A percentile compares a stretch with the other conserved stretches of the same genome.
Conservation (phyloP, 2,113 vertebrate species). For the Rallus limicola region DNA sequence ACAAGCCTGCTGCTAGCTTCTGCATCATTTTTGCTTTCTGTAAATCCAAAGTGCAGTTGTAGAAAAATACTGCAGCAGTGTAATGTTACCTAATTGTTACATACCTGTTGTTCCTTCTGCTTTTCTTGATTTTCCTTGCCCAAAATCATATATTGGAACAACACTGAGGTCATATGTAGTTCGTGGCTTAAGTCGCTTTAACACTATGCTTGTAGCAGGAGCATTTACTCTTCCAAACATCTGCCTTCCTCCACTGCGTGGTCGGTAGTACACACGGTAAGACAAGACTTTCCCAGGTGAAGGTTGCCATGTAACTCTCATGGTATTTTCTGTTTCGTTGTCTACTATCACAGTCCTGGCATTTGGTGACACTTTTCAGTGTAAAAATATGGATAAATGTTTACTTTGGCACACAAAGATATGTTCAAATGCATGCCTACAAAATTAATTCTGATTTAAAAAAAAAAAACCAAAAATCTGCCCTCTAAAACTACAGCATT, state of each 20-base stretch:
- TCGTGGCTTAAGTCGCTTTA: slow-evolving; percentile 84
- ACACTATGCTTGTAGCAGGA: slow-evolving; percentile 75
- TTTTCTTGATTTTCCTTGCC: slow-evolving; percentile 93
- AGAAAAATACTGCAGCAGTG: neutral
- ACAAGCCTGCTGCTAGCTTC: neutral
- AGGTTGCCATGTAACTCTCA: slow-evolving; percentile 87
- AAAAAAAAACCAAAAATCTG: neutral
- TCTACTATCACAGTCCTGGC: slow-evolving; percentile 81
- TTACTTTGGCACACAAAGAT: slow-evolving; percentile 7
- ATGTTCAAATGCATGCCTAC: neutral
- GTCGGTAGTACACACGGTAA: slow-evolving; percentile 88
- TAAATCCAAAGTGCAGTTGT: neutral
- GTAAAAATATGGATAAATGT: slow-evolving; percentile 39
- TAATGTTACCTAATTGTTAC: too few relatives aligned
- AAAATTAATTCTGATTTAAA: neutral
- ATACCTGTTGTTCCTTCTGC: slow-evolving; percentile 96
- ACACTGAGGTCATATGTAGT: slow-evolving; percentile 89
- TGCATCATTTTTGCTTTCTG: neutral
- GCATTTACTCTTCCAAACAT: slow-evolving; percentile 80
- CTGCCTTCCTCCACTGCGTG: slow-evolving; percentile 79
- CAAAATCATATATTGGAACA: slow-evolving; percentile 87
- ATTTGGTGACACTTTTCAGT: slow-evolving; percentile 79
- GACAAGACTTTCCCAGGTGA: slow-evolving; percentile 85
- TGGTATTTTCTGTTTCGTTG: slow-evolving; percentile 87
- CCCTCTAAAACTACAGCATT: neutral